Base-by-base conservation (phyloP, 2,888 invertebrate species). In the Neuroscelio doddi region DNA sequence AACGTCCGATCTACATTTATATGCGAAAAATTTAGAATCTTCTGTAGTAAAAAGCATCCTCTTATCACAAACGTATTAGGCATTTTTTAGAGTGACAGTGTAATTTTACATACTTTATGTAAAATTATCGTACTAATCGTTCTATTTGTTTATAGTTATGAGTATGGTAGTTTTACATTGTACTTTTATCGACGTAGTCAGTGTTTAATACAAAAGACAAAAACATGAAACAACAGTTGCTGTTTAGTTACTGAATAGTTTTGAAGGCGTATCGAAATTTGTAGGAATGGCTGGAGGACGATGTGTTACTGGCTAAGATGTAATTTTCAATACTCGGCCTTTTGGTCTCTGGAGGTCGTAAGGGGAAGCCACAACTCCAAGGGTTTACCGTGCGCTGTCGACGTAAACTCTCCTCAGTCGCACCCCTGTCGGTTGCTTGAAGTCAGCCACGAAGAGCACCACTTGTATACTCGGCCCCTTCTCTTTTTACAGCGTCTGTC, bases 391-490 rank as follows among this genome's bases (percentile, higher is more conserved):
- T 76, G 76, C 72, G 74, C 81, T 79, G 82, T 82, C 82, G 79
- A 79, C 82, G 81, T 83, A 83, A 83, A 83, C 81, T 82, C 80
- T 81, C 78, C 76, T 80, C 80, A 77, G 80, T 80, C 78, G 76
- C 76, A 72, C 75, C 74, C 76, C 72, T 74, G 67, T 74, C 70
- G 72, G 71, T 38, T 10, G 38, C 38, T 67, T 70, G 59, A 69
- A 76, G 69, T 74, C 74, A 70, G 71, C 73, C 69, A 73, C 69
- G 70, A 69, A 76, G 73, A 76, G 70, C 70, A 73, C 77, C 77
- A 76, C 75, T 74, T 74, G 72, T 73, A 55, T 61, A 66, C 61
- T 70, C 74, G 53, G 69, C 38, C 70, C 71, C 66, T 9, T 51
- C 56, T 26, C 47, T 39, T 46, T 61, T 27, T 50, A 12, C 74